Evolutionary conservation across 2,888 invertebrate genomes (phyloP).

Genomic region (Eulithis prunata): DNA sequence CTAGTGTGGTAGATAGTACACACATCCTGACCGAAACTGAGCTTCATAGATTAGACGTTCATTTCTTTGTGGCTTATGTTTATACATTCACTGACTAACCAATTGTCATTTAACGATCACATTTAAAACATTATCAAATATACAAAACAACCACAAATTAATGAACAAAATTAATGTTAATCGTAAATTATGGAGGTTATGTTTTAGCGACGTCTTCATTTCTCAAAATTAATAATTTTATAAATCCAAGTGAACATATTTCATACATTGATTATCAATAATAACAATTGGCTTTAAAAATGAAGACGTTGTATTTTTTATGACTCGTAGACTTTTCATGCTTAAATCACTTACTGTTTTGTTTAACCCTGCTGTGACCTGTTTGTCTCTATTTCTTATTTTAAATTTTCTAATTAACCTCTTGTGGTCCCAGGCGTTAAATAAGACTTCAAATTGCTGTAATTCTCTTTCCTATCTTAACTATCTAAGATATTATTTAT

Average conservation of each 20-base stretch:
- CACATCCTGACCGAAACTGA: conserved; percentile 80
- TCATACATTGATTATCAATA: not conserved
- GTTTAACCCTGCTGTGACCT: conserved; percentile 78
- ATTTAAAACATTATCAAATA: conserved; percentile 31
- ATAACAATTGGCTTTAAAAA: conserved; percentile 45
- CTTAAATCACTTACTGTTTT: conserved; percentile 76
- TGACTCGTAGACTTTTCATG: conserved; percentile 65
- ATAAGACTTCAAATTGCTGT: conserved; percentile 78
- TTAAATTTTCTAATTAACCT: conserved; percentile 45
- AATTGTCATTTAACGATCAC: conserved; percentile 32
- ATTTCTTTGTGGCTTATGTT: conserved; percentile 66
- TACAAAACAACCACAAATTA: conserved; percentile 60
- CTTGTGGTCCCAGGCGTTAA: conserved; percentile 77
- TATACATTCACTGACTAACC: conserved; percentile 29
- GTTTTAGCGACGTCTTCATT: conserved; percentile 64
- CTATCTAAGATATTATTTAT: conserved; percentile 55
- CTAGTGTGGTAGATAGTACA: conserved; percentile 69
- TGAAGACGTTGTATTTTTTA: conserved; percentile 59
- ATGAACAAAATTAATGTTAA: conserved; percentile 62
- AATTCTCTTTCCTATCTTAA: conserved; percentile 64
- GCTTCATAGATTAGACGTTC: conserved; percentile 71
- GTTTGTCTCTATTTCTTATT: conserved; percentile 45
- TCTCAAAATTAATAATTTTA: conserved; percentile 35
- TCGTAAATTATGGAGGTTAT: conserved; percentile 71
- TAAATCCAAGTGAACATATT: not conserved